Percentiles rank a stretch among this genome's conserved stretches.
Conservation (phyloP, 2,113 vertebrate species). For the Percina caprodes region DNA sequence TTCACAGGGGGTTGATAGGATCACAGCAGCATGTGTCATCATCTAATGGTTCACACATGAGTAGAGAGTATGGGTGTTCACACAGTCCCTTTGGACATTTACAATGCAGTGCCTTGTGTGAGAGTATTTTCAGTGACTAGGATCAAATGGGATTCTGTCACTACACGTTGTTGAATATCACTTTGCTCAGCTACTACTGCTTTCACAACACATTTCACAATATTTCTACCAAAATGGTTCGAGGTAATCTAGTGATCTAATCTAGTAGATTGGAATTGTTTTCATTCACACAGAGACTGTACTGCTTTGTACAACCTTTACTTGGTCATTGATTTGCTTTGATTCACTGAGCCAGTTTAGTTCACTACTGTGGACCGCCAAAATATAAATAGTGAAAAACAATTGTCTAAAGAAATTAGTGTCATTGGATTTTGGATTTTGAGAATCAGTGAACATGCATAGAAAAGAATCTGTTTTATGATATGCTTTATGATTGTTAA, state of each 20-base stretch:
- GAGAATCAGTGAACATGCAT: neutral
- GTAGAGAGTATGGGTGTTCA: neutral
- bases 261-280: neutral
- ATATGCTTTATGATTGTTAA: neutral
- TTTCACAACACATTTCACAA: neutral
- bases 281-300: neutral
- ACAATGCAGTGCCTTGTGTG: neutral
- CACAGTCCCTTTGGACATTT: neutral
- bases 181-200: neutral
- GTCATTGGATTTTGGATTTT: neutral
- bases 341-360: neutral
- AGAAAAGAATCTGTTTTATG: neutral
- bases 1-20: constrained; percentile 16
- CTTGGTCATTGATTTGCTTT: no score
- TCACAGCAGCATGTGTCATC: constrained; percentile 12
- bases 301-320: no score
- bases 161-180: neutral
- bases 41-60: neutral
- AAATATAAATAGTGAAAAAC: neutral
- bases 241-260: no score
- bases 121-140: neutral
- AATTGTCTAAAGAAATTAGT: neutral
- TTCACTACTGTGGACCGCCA: neutral
- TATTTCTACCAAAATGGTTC: neutral
- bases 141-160: neutral